Evolutionary conservation across 1,140 invertebrate species (phyloP).

Genomic region (roundworm (Caenorhabditis elegans)): WBcel235 BX284606.5:9932001-9932500

Average conservation of each 20-base stretch:
- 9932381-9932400: conserved; percentile 24
- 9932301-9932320: not conserved
- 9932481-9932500: conserved; percentile 29
- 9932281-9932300: conserved; percentile 11
- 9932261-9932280: conserved; percentile 1
- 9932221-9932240: conserved; percentile 14
- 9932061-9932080: too few relatives aligned
- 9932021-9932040: too few relatives aligned
- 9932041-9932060: too few relatives aligned
- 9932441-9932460: conserved; percentile 20
- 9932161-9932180: too few relatives aligned
- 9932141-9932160: too few relatives aligned
- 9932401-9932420: conserved; percentile 30
- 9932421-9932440: not conserved
- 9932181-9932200: not conserved
- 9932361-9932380: conserved; percentile 28
- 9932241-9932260: conserved; percentile 12
- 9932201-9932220: not conserved
- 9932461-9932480: not conserved
- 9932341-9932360: not conserved
- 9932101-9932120: too few relatives aligned
- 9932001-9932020: too few relatives aligned
- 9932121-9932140: too few relatives aligned
- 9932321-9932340: not conserved
- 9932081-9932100: too few relatives aligned